These are phyloP conservation scores for Drosophila aff. DNA, from an alignment of 1,140 invertebrate genomes.

Conservation along the genomic window DNA sequence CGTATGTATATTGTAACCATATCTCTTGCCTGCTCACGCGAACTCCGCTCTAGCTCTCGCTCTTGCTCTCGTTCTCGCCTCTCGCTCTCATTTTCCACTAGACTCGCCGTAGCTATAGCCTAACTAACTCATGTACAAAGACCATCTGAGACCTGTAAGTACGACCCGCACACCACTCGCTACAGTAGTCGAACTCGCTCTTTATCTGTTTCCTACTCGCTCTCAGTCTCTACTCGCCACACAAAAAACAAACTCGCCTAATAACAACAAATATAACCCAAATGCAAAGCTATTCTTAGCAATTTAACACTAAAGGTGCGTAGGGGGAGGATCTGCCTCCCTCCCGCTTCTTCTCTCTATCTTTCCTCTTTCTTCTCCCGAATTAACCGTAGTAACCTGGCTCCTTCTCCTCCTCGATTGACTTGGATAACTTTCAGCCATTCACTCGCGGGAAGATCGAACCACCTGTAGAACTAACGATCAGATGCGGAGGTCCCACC, in stretches of 20 bases:
- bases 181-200: constrained; percentile 48
- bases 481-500: constrained; percentile 10
- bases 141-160: constrained; percentile 66
- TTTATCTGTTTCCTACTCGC: constrained; percentile 33
- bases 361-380: constrained; percentile 20
- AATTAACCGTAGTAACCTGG: constrained; percentile 41
- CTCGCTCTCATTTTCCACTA: constrained; percentile 37
- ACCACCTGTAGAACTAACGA: constrained; percentile 12
- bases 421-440: constrained; percentile 28
- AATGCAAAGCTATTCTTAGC: constrained; percentile 7
- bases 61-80: constrained; percentile 4
- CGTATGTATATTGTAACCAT: constrained; percentile 61
- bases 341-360: constrained; percentile 2
- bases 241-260: constrained; percentile 8
- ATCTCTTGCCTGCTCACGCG: constrained; percentile 61
- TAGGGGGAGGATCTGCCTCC: neutral
- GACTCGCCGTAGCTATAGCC: constrained; percentile 59
- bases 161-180: constrained; percentile 43
- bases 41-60: constrained; percentile 21
- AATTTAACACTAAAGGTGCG: constrained; percentile 5
- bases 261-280: constrained; percentile 8
- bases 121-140: constrained; percentile 63
- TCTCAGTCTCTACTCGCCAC: constrained; percentile 19
- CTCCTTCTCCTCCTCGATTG: constrained; percentile 17
- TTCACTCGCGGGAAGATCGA: constrained; percentile 4